These are phyloP conservation scores for Prochilodus magdalenae DNA, from an alignment of 2,113 vertebrate species.

Conservation along the genomic window DNA sequence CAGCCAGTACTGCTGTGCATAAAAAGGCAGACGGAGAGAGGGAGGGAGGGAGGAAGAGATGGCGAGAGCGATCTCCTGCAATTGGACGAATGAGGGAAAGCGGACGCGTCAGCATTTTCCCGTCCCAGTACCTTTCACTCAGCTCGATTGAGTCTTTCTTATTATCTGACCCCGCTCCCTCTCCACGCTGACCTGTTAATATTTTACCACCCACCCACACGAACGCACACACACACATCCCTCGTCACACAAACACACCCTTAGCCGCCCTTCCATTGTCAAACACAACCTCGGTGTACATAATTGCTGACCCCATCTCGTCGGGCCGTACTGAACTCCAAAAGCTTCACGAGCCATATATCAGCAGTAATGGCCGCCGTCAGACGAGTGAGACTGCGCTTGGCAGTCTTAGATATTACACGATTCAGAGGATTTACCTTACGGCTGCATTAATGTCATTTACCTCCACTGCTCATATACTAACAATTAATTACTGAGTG, in stretches of 20 bases:
- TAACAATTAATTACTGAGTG: background rate
- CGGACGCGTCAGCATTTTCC: conserved; percentile 57
- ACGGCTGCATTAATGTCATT: conserved; percentile 14
- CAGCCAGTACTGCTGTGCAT: conserved; percentile 69
- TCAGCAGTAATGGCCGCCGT: conserved; percentile 30
- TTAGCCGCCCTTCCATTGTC: conserved; percentile 23
- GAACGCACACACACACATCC: background rate
- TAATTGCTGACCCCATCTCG: conserved; percentile 42
- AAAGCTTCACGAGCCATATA: conserved; percentile 20
- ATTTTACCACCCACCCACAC: conserved; percentile 52
- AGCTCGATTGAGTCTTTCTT: conserved; percentile 61
- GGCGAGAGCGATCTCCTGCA: conserved; percentile 40
- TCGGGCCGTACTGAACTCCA: background rate
- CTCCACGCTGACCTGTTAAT: conserved; percentile 57
- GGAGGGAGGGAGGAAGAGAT: background rate
- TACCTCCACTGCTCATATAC: background rate
- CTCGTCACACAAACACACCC: background rate
- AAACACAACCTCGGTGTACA: conserved; percentile 25
- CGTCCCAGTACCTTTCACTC: conserved; percentile 51
- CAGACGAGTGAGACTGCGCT: conserved; percentile 1
- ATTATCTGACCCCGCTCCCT: conserved; percentile 59
- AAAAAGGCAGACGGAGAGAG: conserved; percentile 61
- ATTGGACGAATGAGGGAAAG: conserved; percentile 52
- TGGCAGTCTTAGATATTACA: conserved; percentile 19
- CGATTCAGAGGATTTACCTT: conserved; percentile 6